Evolutionary conservation across 1,140 invertebrate genomes (phyloP).

Genomic region (Drosophila bipectinata): DNA sequence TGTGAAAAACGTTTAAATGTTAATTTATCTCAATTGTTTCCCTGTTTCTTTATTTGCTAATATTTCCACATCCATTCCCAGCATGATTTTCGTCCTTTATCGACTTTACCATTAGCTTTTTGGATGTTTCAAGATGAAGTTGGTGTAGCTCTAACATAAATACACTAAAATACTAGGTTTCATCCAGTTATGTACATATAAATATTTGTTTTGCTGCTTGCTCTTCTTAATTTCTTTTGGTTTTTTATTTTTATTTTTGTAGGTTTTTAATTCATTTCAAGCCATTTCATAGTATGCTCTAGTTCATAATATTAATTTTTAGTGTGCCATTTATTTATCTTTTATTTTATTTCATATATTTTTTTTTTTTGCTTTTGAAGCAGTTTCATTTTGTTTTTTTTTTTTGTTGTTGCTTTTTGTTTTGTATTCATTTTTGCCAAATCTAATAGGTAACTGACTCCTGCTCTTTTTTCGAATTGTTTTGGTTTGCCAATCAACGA

Average conservation of each 20-base stretch:
- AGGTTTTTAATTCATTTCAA: conserved; percentile 38
- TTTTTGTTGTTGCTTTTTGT: conserved; percentile 4
- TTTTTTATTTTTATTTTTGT: conserved; percentile 7
- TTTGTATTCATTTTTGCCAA: conserved; percentile 59
- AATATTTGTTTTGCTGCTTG: conserved; percentile 42
- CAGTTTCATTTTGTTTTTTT: conserved; percentile 52
- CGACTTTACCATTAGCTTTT: conserved; percentile 35
- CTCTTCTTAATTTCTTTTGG: conserved; percentile 21
- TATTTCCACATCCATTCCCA: conserved; percentile 48
- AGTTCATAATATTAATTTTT: conserved; percentile 51
- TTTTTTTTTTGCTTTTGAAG: conserved; percentile 77
- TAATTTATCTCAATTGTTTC: conserved; percentile 82
- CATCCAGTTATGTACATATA: conserved; percentile 57
- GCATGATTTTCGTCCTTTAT: conserved; percentile 16
- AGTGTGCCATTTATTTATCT: conserved; percentile 44
- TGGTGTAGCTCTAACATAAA: conserved; percentile 72
- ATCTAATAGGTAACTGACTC: conserved; percentile 84
- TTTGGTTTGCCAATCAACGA: conserved; percentile 77
- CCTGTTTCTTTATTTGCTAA: conserved; percentile 81
- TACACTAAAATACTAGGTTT: conserved; percentile 71
- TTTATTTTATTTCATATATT: conserved; percentile 70
- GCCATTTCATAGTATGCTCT: conserved; percentile 51
- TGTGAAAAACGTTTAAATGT: conserved; percentile 79
- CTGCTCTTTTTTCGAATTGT: conserved; percentile 81
- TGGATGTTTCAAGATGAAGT: conserved; percentile 51